phyloP scores from a whole-genome alignment of 2,113 vertebrate species.

The Dipodomys spectabilis region DNA sequence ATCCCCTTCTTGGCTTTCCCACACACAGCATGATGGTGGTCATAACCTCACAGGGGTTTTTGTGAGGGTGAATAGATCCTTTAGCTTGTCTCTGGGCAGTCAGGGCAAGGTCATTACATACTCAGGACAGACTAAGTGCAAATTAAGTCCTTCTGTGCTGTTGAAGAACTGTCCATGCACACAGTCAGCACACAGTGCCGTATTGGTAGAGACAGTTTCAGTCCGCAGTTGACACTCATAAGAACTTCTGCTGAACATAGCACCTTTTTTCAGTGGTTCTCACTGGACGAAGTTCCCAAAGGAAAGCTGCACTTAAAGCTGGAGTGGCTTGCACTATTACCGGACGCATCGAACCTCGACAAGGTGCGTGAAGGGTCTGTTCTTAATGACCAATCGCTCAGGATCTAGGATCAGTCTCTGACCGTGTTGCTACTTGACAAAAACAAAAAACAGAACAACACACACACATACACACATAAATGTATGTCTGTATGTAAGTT shows the following conservation, averaged over 20 bases:
- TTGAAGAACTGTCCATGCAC: background rate
- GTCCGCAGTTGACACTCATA: background rate
- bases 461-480: too few species aligned
- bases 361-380: constrained; percentile 86
- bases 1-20: too few species aligned
- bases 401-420: fast-evolving
- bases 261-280: constrained; percentile 91
- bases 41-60: background rate
- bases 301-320: constrained; percentile 96
- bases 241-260: background rate
- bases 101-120: too few species aligned
- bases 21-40: background rate
- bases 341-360: constrained; percentile 90
- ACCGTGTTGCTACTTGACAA: background rate
- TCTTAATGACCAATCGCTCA: background rate
- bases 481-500: too few species aligned
- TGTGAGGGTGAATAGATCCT: background rate
- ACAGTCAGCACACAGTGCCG: background rate
- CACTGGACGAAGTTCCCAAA: constrained; percentile 90
- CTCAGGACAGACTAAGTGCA: fast-evolving
- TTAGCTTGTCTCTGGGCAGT: background rate
- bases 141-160: background rate
- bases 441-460: too few species aligned
- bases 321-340: constrained; percentile 93
- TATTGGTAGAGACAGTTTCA: background rate